These are phyloP conservation scores for Salarias fasciatus DNA, from an alignment of 2,797 vertebrate species.

Conservation along the genomic window DNA sequence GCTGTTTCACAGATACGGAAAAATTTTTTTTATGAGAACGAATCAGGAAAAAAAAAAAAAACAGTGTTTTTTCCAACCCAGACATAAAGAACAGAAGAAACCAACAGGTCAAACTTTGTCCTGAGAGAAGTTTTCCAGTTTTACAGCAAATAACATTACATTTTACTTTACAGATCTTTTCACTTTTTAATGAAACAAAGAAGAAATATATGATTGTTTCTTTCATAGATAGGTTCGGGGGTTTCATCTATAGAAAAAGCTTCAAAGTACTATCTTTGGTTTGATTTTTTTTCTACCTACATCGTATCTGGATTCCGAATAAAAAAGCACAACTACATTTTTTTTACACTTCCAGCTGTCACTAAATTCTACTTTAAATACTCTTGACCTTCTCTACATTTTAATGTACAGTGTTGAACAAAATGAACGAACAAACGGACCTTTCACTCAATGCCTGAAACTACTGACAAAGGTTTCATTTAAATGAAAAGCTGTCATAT, in stretches of 20 bases:
- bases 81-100: constrained; percentile 35
- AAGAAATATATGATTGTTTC: constrained; percentile 32
- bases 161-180: constrained; percentile 16
- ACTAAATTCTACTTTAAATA: constrained; percentile 60
- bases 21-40: constrained; percentile 20
- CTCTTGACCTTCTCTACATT: constrained; percentile 27
- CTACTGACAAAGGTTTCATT: constrained; percentile 11
- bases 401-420: constrained; percentile 52
- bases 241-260: constrained; percentile 1
- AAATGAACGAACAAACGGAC: constrained; percentile 36
- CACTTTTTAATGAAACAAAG: constrained; percentile 23
- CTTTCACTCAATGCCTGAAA: constrained; percentile 52
- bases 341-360: constrained; percentile 42
- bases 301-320: constrained; percentile 26
- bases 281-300: constrained; percentile 50
- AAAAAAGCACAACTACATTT: constrained; percentile 23
- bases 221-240: constrained; percentile 28
- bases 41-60: constrained; percentile 31
- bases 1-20: constrained; percentile 23
- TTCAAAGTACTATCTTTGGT: constrained; percentile 67
- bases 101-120: constrained; percentile 33
- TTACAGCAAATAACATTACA: constrained; percentile 48
- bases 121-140: constrained; percentile 74
- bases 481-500: constrained; percentile 1
- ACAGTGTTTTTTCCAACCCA: constrained; percentile 19